A percentile compares a stretch with the other conserved stretches of the same genome.
phyloP scores from a whole-genome alignment of 2,888 invertebrate species.

The Thysanoteuthis rhombus region DNA sequence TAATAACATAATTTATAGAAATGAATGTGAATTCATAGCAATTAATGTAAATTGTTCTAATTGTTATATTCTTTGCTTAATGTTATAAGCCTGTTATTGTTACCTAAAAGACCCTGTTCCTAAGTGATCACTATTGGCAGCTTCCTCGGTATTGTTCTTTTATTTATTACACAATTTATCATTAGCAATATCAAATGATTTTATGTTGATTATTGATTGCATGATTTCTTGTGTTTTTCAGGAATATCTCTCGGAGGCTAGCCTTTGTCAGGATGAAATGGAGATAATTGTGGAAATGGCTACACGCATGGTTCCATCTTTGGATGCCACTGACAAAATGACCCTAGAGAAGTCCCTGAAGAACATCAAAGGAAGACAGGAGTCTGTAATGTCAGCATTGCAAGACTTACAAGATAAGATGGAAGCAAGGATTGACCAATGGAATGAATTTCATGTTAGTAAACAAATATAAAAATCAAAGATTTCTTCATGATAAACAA shows the following conservation, averaged over 20 bases:
- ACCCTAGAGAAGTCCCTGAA: slow-evolving; percentile 60
- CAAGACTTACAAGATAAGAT: slow-evolving; percentile 80
- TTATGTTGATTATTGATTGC: background rate
- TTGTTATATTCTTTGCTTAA: no score
- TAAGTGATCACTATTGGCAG: no score
- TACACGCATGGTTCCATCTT: slow-evolving; percentile 56
- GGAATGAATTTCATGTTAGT: slow-evolving; percentile 79
- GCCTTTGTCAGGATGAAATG: slow-evolving; percentile 63
- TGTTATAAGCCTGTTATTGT: no score
- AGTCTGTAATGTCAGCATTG: slow-evolving; percentile 84
- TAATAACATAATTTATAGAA: no score
- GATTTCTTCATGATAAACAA: no score
- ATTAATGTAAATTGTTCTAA: no score
- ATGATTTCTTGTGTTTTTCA: slow-evolving; percentile 40
- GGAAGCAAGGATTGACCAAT: slow-evolving; percentile 84
- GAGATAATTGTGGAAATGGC: slow-evolving; percentile 61
- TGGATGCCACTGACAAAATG: slow-evolving; percentile 62
- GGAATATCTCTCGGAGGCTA: slow-evolving; percentile 65
- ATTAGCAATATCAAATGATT: background rate
- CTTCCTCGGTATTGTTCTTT: no score
- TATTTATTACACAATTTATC: background rate
- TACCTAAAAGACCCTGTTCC: no score
- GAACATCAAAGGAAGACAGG: slow-evolving; percentile 76
- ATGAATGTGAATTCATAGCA: no score
- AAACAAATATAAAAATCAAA: background rate